These are phyloP conservation scores for Arothron firmamentum DNA, from an alignment of 2,113 vertebrate genomes.

Conservation along the genomic window DNA sequence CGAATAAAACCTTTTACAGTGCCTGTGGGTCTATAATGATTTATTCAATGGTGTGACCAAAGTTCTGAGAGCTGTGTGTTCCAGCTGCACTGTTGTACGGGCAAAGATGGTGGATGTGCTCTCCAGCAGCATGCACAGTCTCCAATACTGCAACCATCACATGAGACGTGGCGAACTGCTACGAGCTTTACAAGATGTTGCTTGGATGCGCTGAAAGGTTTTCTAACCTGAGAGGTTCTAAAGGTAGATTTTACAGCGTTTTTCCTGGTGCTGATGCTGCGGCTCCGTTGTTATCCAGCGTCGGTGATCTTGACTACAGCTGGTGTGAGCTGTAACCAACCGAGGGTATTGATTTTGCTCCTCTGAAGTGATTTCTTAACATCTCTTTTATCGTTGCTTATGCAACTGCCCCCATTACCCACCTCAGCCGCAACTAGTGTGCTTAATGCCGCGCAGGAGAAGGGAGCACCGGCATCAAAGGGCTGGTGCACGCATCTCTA, in stretches of 20 bases:
- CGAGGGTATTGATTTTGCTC: slow-evolving; percentile 45
- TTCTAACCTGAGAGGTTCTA: background rate
- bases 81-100: background rate
- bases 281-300: slow-evolving; percentile 9
- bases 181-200: background rate
- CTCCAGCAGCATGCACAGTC: background rate
- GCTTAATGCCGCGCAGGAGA: slow-evolving; percentile 7
- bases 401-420: slow-evolving; percentile 62
- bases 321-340: slow-evolving; percentile 41
- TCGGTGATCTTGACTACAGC: slow-evolving; percentile 49
- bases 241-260: background rate
- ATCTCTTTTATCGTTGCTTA: slow-evolving; percentile 58
- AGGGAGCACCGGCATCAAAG: slow-evolving; percentile 38
- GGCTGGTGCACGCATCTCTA: slow-evolving; percentile 32
- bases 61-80: background rate
- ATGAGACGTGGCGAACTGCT: background rate
- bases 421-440: slow-evolving; percentile 43
- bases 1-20: too few relatives aligned
- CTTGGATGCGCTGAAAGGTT: background rate
- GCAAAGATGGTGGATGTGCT: background rate
- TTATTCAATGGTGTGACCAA: background rate
- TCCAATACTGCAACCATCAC: too few relatives aligned
- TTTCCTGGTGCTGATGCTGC: slow-evolving; percentile 3
- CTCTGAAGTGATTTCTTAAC: slow-evolving; percentile 40
- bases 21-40: background rate